A percentile compares a stretch with the other conserved stretches of the same genome.
phyloP scores from a whole-genome alignment of 2,113 vertebrate genomes.

The Mustela nigripes region DNA sequence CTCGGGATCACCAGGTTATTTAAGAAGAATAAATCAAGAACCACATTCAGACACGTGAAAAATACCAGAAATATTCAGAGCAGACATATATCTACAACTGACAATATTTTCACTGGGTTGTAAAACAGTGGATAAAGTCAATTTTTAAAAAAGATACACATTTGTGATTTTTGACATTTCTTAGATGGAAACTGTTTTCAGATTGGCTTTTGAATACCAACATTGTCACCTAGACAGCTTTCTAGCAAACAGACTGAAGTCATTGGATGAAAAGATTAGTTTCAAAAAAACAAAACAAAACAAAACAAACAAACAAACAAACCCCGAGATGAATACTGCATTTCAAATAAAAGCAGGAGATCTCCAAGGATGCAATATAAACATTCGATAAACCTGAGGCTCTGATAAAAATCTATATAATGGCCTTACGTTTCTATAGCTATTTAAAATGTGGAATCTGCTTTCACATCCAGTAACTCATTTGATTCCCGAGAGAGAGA shows the following conservation, averaged over 20 bases:
- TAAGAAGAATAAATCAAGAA: constrained; percentile 79
- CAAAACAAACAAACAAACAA: too few species aligned
- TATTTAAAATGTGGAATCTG: constrained; percentile 40
- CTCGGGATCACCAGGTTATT: constrained; percentile 68
- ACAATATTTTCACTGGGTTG: constrained; percentile 20
- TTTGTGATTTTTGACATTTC: constrained; percentile 68
- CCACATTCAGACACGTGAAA: constrained; percentile 42
- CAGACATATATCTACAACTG: background rate
- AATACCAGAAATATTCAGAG: constrained; percentile 55
- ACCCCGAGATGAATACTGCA: background rate
- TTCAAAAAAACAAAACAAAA: background rate
- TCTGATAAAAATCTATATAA: constrained; percentile 59
- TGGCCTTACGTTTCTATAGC: background rate
- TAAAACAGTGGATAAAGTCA: constrained; percentile 58
- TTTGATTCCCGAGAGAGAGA: constrained; percentile 14
- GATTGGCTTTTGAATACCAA: constrained; percentile 60
- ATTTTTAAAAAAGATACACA: constrained; percentile 51
- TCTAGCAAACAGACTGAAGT: constrained; percentile 61
- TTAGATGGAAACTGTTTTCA: constrained; percentile 52
- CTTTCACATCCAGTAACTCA: constrained; percentile 56
- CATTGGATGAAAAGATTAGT: constrained; percentile 72
- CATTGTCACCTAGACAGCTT: constrained; percentile 53
- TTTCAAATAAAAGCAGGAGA: constrained; percentile 66
- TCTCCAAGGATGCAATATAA: constrained; percentile 69
- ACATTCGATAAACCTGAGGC: constrained; percentile 31